phyloP scores from a whole-genome alignment of 1,140 invertebrate genomes.

The Ceratitis capitata region DNA sequence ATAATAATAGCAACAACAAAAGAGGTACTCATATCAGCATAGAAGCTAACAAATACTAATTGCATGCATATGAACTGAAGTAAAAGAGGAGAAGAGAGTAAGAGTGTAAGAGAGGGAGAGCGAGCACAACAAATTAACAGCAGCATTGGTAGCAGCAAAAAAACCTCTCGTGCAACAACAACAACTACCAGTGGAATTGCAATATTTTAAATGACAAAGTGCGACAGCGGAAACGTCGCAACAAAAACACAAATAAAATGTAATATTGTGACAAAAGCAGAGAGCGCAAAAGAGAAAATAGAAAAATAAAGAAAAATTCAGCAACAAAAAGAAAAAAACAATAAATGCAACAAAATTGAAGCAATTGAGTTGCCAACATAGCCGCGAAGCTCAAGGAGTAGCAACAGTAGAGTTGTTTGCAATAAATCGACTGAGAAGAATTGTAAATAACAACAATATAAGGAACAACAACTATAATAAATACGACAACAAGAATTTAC shows the following conservation, averaged over 20 bases:
- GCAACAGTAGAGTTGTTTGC: not conserved
- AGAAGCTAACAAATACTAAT: slow-evolving; percentile 11
- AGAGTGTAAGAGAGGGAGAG: not conserved
- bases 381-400: not conserved
- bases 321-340: no score
- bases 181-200: not conserved
- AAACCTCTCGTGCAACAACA: not conserved
- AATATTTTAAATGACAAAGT: not conserved
- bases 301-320: no score
- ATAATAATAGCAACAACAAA: not conserved
- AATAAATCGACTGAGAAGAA: not conserved
- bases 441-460: no score
- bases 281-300: no score
- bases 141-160: not conserved
- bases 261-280: no score
- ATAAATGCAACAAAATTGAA: not conserved
- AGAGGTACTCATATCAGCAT: not conserved
- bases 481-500: no score
- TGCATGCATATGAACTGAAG: not conserved
- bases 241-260: not conserved
- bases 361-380: no score
- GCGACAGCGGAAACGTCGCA: not conserved
- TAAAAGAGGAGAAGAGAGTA: not conserved
- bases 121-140: not conserved
- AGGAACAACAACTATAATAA: no score